Evolutionary conservation across 2,113 vertebrate species (phyloP).

Genomic region (Telmatochromis sp.): DNA sequence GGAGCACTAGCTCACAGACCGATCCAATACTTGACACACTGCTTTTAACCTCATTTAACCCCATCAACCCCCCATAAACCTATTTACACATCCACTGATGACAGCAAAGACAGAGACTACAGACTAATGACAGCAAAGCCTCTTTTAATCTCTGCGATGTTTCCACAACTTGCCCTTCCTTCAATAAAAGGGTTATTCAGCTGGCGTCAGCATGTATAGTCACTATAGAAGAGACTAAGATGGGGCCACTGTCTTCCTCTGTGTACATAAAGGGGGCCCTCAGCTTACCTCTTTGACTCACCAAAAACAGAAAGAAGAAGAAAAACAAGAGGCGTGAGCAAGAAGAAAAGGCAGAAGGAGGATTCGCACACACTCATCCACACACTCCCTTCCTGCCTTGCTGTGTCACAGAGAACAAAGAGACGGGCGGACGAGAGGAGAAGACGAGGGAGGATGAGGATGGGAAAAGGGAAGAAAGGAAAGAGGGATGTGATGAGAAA

Average conservation of each 20-base stretch:
- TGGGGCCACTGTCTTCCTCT: slow-evolving; percentile 28
- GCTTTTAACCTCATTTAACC: slow-evolving; percentile 1
- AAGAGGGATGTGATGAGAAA: slow-evolving; percentile 8
- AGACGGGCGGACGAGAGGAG: neutral
- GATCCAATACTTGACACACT: neutral
- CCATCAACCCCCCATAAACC: neutral
- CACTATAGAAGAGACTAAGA: slow-evolving; percentile 2
- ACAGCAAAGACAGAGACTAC: neutral
- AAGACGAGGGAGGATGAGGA: neutral
- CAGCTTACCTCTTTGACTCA: slow-evolving; percentile 30
- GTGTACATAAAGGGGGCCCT: slow-evolving; percentile 30
- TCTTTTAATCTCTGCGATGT: slow-evolving; percentile 12
- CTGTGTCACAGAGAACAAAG: slow-evolving; percentile 20
- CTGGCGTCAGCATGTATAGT: slow-evolving; percentile 4
- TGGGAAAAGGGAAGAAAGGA: neutral
- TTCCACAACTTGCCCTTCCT: slow-evolving; percentile 14
- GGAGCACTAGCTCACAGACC: neutral
- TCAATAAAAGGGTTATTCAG: slow-evolving; percentile 25
- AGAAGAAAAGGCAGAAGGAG: slow-evolving; percentile 2
- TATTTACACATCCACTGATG: neutral
- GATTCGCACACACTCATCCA: slow-evolving; percentile 25
- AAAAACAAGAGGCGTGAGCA: slow-evolving; percentile 21
- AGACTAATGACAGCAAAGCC: slow-evolving; percentile 17
- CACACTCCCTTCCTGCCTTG: slow-evolving; percentile 39
- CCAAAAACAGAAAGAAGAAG: neutral